Percentiles rank a stretch among this genome's conserved stretches.
These are phyloP conservation scores for Trachemys scripta DNA, from an alignment of 2,113 vertebrate genomes.

Conservation along the genomic window DNA sequence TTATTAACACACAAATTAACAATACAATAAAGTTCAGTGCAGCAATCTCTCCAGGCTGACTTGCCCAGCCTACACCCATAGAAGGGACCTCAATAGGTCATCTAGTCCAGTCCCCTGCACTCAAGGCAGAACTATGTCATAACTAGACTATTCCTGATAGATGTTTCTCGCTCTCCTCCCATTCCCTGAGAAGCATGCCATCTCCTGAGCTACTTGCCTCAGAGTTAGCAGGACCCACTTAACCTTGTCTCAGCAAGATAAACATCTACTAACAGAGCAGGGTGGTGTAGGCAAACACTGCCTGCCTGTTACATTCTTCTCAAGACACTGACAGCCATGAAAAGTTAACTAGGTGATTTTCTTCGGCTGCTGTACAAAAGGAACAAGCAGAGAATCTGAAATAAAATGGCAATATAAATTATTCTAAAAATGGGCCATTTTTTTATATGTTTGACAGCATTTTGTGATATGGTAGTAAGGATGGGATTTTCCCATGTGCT, in stretches of 20 bases:
- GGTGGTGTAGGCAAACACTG: neutral
- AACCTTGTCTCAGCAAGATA: neutral
- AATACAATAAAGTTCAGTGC: neutral
- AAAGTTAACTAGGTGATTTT: neutral
- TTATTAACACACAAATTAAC: neutral
- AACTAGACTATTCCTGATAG: too few relatives aligned
- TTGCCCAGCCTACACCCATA: neutral
- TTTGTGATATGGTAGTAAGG: neutral
- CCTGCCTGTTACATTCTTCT: neutral
- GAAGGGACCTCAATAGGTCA: neutral
- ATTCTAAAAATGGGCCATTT: neutral
- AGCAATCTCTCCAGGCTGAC: neutral
- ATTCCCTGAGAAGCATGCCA: too few relatives aligned
- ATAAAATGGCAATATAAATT: neutral
- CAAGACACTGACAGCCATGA: neutral
- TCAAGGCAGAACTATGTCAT: too few relatives aligned
- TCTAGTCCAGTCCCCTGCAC: too few relatives aligned
- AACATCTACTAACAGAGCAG: neutral
- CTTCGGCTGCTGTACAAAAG: neutral
- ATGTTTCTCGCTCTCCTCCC: too few relatives aligned
- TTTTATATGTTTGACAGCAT: neutral
- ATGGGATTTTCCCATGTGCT: neutral
- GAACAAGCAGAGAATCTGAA: neutral
- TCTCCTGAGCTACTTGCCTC: neutral
- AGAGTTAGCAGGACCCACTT: neutral